Conservation (phyloP, 2,113 vertebrate species). For the Sterrhoptilus dennistouni region DNA sequence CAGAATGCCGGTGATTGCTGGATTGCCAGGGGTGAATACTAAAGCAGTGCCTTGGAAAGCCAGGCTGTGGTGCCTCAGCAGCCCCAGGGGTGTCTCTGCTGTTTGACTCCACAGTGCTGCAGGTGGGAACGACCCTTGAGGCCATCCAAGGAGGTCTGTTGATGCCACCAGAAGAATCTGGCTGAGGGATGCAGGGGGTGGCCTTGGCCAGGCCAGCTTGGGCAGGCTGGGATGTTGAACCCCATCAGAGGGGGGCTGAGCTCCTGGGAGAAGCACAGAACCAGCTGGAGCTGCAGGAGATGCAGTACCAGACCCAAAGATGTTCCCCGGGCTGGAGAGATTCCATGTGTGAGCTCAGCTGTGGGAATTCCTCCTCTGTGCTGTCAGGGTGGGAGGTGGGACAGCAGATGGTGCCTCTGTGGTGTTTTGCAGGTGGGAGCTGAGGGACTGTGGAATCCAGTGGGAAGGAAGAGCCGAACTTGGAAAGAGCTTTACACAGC, state of each 20-base stretch:
- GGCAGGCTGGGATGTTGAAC: background rate
- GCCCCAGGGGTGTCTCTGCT: background rate
- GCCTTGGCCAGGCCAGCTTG: background rate
- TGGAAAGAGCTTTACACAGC: background rate
- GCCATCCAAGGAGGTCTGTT: fast-evolving
- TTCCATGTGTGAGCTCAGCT: background rate
- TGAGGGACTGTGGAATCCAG: background rate
- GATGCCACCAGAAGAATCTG: background rate
- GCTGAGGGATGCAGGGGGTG: background rate
- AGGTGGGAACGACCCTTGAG: background rate
- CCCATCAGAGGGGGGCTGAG: background rate
- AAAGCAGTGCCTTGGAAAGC: background rate
- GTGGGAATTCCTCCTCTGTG: background rate
- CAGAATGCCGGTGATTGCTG: background rate
- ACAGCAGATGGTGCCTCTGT: fast-evolving
- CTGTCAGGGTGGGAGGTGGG: background rate
- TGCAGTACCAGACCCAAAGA: fast-evolving
- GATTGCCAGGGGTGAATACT: background rate
- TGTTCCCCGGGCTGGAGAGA: background rate
- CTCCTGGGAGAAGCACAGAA: background rate
- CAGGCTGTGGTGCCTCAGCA: background rate
- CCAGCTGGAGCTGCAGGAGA: background rate
- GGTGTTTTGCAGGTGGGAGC: background rate
- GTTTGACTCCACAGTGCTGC: too few relatives aligned
- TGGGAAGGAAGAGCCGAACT: background rate